A percentile compares a stretch with the other conserved stretches of the same genome.
Conservation (phyloP, 1,140 invertebrate genomes). For the Rhyacophila brunnea region DNA sequence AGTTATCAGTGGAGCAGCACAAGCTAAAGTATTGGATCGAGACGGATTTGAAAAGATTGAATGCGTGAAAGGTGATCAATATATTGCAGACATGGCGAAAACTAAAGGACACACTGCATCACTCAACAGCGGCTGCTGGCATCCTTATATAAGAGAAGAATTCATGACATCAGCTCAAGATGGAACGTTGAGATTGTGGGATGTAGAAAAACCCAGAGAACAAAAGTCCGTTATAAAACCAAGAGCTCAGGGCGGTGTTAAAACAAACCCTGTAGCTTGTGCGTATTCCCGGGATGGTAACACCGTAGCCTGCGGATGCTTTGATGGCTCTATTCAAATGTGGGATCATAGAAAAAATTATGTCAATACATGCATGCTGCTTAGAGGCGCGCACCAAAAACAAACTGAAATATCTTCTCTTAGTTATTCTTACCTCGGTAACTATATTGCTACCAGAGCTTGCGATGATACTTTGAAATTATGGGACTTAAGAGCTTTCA, state of each 20-base stretch:
- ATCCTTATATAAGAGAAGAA: slow-evolving; percentile 87
- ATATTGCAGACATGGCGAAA: slow-evolving; percentile 88
- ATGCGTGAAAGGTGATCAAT: slow-evolving; percentile 96
- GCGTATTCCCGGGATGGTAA: slow-evolving; percentile 85
- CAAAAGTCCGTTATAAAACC: slow-evolving; percentile 90
- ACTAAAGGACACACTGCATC: slow-evolving; percentile 96
- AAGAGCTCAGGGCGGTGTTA: slow-evolving; percentile 82
- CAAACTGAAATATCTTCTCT: slow-evolving; percentile 82
- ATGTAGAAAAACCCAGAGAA: slow-evolving; percentile 71
- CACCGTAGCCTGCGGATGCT: slow-evolving; percentile 85
- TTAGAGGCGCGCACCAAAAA: slow-evolving; percentile 80
- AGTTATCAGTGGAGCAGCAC: slow-evolving; percentile 87
- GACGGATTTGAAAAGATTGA: slow-evolving; percentile 96
- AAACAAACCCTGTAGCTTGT: slow-evolving; percentile 84
- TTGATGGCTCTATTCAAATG: slow-evolving; percentile 95
- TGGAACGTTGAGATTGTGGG: slow-evolving; percentile 90
- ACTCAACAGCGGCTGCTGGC: slow-evolving; percentile 89
- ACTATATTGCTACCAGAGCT: slow-evolving; percentile 75
- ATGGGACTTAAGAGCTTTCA: slow-evolving; percentile 89
- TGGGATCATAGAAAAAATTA: slow-evolving; percentile 91
- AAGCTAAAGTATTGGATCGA: slow-evolving; percentile 92
- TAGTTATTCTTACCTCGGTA: slow-evolving; percentile 85
- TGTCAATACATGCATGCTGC: slow-evolving; percentile 75
- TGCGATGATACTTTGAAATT: slow-evolving; percentile 94
- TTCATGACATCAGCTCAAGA: slow-evolving; percentile 95